Evolutionary conservation across 2,797 vertebrate species (phyloP).

Genomic region (Sarcoramphus papa): DNA sequence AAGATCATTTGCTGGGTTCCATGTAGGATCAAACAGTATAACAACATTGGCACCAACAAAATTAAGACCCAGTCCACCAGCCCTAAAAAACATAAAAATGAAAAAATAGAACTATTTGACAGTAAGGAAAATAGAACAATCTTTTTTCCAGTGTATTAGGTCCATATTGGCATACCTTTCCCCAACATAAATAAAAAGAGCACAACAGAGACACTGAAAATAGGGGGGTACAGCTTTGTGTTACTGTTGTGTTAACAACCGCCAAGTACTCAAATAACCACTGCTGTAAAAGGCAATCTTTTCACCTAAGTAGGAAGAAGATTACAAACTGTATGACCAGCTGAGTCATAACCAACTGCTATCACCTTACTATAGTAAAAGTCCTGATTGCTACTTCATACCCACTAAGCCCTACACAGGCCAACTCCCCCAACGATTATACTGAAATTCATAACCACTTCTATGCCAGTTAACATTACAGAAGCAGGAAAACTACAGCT

Average conservation of each 20-base stretch:
- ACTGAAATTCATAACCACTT: not conserved
- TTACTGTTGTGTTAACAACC: not conserved
- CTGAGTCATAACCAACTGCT: not conserved
- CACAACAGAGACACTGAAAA: not conserved
- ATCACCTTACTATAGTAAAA: not conserved
- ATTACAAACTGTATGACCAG: not conserved
- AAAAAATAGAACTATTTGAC: not conserved
- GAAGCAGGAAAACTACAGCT: not conserved
- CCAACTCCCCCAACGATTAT: fast-evolving
- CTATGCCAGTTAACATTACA: not conserved
- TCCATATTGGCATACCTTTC: not conserved
- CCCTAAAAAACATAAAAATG: conserved; percentile 73
- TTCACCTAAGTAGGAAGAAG: not conserved
- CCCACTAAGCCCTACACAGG: not conserved
- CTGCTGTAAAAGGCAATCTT: not conserved
- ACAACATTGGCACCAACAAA: conserved; percentile 95
- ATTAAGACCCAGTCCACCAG: conserved; percentile 94
- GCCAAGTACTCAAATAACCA: not conserved
- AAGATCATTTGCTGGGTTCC: conserved; percentile 98
- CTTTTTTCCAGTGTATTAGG: not conserved
- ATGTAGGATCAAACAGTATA: conserved; percentile 94
- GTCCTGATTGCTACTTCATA: not conserved
- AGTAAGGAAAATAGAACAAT: not conserved
- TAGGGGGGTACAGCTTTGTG: not conserved
- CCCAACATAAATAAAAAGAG: not conserved